Percentiles rank a stretch among this genome's conserved stretches.
Evolutionary conservation across 2,797 vertebrate genomes (phyloP).

Genomic region (Sebastes hopkinsi): DNA sequence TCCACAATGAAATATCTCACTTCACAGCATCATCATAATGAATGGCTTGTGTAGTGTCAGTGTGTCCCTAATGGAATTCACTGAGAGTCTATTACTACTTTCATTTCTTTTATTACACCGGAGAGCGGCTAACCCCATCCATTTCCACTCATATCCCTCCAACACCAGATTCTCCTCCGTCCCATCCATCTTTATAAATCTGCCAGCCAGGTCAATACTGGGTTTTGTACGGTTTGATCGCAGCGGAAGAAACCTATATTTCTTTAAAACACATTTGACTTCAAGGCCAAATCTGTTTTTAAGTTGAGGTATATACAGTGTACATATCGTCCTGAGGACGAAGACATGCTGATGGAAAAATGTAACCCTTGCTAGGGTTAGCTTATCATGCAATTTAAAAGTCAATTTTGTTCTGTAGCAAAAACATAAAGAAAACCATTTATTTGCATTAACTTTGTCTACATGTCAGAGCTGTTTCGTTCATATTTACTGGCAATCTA

Average conservation of each 20-base stretch:
- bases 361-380: neutral
- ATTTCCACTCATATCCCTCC: slow-evolving; percentile 76
- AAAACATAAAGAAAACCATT: neutral
- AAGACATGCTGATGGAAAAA: neutral
- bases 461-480: neutral
- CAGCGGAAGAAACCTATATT: slow-evolving; percentile 49
- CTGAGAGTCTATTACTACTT: slow-evolving; percentile 83
- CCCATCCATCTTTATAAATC: slow-evolving; percentile 82
- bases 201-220: slow-evolving; percentile 75
- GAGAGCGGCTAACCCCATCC: slow-evolving; percentile 76
- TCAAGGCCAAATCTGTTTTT: slow-evolving; percentile 43
- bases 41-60: slow-evolving; percentile 80
- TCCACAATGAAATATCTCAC: slow-evolving; percentile 78
- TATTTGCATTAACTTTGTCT: neutral
- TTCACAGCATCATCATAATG: slow-evolving; percentile 78
- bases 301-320: slow-evolving; percentile 7
- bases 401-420: neutral
- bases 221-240: slow-evolving; percentile 70
- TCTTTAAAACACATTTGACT: slow-evolving; percentile 63
- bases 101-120: slow-evolving; percentile 83
- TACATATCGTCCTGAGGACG: neutral
- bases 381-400: neutral
- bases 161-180: slow-evolving; percentile 65
- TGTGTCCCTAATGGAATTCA: slow-evolving; percentile 83
- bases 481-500: neutral